Conservation (phyloP, 2,113 vertebrate genomes). For the Pandion haliaetus region DNA sequence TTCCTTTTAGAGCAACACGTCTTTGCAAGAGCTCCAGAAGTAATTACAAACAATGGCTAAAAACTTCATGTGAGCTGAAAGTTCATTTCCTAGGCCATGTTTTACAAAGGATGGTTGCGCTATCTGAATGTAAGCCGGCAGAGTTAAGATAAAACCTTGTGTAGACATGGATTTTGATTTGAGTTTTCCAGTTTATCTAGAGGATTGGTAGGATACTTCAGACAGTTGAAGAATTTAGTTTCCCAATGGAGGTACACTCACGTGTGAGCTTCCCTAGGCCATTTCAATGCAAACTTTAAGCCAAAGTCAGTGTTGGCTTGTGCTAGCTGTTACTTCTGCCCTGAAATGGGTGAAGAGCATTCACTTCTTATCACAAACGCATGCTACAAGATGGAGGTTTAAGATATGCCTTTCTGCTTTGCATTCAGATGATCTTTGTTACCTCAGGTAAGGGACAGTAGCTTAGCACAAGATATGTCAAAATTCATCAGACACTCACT, state of each 20-base stretch:
- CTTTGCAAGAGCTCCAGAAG: background rate
- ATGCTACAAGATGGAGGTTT: background rate
- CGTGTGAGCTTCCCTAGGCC: background rate
- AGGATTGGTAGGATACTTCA: background rate
- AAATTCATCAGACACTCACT: background rate
- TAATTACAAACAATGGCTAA: background rate
- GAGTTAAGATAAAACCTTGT: background rate
- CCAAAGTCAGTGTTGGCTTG: background rate
- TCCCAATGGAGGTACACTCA: fast-evolving
- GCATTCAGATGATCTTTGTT: background rate
- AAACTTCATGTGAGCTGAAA: background rate
- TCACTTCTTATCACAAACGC: fast-evolving
- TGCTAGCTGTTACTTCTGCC: background rate
- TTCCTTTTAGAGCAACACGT: background rate
- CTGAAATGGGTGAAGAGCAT: background rate
- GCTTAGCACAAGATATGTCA: background rate
- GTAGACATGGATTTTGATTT: background rate
- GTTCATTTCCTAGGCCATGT: background rate
- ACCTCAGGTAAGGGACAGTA: background rate
- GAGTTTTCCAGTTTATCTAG: background rate
- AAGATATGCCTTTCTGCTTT: background rate
- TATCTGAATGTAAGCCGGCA: background rate
- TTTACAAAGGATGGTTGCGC: background rate
- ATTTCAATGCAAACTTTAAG: background rate
- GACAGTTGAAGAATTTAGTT: background rate